Conservation (phyloP, 1,140 invertebrate genomes). For the Neodiprion fabricii region DNA sequence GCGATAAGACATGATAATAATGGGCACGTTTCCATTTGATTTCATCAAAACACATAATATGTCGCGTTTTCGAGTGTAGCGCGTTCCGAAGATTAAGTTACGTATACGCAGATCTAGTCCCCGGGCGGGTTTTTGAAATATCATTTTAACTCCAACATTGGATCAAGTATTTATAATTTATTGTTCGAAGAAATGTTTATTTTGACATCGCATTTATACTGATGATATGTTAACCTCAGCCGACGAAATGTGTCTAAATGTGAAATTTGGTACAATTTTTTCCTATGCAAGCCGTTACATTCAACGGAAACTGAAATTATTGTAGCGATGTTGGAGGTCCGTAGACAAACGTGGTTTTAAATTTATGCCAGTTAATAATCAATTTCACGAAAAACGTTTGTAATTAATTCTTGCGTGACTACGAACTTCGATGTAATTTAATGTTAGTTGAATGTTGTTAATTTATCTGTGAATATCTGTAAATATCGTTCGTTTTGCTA, state of each 20-base stretch:
- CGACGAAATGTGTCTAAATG: too few relatives aligned
- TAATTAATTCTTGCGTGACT: neutral
- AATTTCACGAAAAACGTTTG: neutral
- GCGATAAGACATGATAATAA: neutral
- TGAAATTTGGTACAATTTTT: neutral
- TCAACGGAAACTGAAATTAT: neutral
- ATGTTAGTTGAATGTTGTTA: neutral
- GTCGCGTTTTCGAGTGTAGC: too few relatives aligned
- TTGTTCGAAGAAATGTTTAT: too few relatives aligned
- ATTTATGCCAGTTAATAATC: neutral
- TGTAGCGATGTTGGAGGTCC: too few relatives aligned
- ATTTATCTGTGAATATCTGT: conserved; percentile 17
- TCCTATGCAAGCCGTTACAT: neutral
- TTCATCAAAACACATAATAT: neutral
- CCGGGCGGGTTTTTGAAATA: too few relatives aligned
- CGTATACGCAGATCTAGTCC: too few relatives aligned
- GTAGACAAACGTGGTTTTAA: neutral
- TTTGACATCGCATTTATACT: too few relatives aligned
- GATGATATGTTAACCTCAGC: too few relatives aligned
- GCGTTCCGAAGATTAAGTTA: too few relatives aligned
- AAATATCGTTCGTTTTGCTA: conserved; percentile 9
- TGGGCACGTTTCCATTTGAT: neutral
- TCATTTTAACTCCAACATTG: too few relatives aligned
- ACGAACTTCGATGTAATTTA: neutral
- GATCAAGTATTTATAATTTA: too few relatives aligned